Evolutionary conservation across 2,888 invertebrate species (phyloP), one percentile per base, ranked within the genome.

Genomic region (Erebia epiphron): DNA sequence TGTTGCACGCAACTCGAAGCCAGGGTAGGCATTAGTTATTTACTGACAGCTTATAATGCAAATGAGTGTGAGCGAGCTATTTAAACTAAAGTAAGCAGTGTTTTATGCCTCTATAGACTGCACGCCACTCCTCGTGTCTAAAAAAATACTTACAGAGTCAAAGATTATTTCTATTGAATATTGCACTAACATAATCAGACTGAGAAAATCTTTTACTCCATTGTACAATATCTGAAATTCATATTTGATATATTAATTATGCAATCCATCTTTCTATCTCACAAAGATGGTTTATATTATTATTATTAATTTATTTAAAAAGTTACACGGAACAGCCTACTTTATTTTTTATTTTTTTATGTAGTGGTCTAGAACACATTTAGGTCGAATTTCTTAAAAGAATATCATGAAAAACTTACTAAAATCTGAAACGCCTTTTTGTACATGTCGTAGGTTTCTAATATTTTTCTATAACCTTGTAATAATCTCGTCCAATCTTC

Each of bases 391-490:
- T 21, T 21, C 10, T 18, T 21, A 63, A 50, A 50, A 43, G 9
- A 21, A 14, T 46, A 13, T 8, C 0, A 26, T 21, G 1, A 21
- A 50, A 63, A 63, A 11, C 65, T 65, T 65, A 65, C 65, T 13
- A 65, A 65, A 54, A 43, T 54, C 18, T 54, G 41, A 41, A 18
- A 11, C 18, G 65, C 16, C 18, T 41, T 41, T 41, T 43, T 65
- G 18, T 41, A 65, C 43, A 65, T 65, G 14, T 65, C 26, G 18
- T 54, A 65, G 11, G 65, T 43, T 65, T 65, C 41, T 0, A 65
- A 18, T 65, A 65, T 65, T 65, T 54, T 65, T 54, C 41, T 65
- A n/a, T 65, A 65, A 43, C 13, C n/a, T 65, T 54, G 41, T 7
- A 65, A 54, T 54, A 65, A 43, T 18, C 14, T 43, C 14, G 13